These are phyloP conservation scores for Pandion haliaetus DNA, from an alignment of 2,113 vertebrate genomes.

Conservation along the genomic window DNA sequence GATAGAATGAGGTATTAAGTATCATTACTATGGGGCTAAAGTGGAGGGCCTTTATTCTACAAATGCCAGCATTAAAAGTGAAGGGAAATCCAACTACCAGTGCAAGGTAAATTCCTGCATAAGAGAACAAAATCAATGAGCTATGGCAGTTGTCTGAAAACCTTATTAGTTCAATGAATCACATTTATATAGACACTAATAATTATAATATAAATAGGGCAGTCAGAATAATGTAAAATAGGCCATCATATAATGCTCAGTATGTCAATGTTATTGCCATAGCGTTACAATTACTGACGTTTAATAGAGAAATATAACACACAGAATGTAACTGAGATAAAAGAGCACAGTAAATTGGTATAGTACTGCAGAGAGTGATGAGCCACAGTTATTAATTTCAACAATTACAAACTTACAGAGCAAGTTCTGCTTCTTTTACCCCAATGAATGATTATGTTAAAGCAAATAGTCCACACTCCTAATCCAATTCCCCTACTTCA, in stretches of 20 bases:
- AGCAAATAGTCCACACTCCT: background rate
- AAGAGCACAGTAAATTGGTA: slow-evolving; percentile 18
- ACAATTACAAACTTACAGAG: slow-evolving; percentile 17
- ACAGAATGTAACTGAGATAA: slow-evolving; percentile 52
- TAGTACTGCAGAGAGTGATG: background rate
- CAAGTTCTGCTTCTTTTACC: slow-evolving; percentile 8
- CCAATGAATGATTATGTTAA: background rate
- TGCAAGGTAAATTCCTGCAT: background rate
- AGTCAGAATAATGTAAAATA: slow-evolving; percentile 45
- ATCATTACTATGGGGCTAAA: background rate
- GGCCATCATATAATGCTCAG: slow-evolving; percentile 27
- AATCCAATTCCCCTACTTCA: background rate
- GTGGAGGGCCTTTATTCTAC: background rate
- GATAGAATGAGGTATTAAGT: background rate
- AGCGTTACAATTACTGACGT: slow-evolving; percentile 37
- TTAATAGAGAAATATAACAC: slow-evolving; percentile 56
- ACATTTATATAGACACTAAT: slow-evolving; percentile 37
- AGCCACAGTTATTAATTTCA: slow-evolving; percentile 9
- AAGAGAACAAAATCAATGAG: slow-evolving; percentile 3
- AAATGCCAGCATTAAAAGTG: background rate
- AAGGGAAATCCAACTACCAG: background rate
- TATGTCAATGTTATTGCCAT: slow-evolving; percentile 45
- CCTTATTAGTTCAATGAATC: slow-evolving; percentile 54
- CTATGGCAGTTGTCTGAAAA: slow-evolving; percentile 26
- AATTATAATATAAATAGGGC: slow-evolving; percentile 49